Evolutionary conservation across 2,888 invertebrate genomes (phyloP), one percentile per base, ranked within the genome.

Genomic region (Habroteleia sp.): DNA sequence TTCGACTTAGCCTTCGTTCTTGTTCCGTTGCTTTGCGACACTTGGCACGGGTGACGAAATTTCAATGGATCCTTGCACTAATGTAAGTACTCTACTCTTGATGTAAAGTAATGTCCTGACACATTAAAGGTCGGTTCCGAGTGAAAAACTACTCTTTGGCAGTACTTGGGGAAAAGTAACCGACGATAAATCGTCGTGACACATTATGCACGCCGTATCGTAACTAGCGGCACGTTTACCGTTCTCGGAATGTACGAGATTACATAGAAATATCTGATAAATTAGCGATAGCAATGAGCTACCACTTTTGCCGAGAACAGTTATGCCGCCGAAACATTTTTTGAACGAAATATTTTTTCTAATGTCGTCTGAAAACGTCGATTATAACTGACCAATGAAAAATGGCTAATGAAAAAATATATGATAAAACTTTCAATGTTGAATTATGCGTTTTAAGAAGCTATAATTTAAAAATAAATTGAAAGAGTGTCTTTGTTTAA

Each of bases 91-190:
- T 76, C 58, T 44, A 25, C 72, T 72, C 72, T 73, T 76, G 72
- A 76, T 76, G 76, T 72, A 73, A 76, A 71, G 72, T 76, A 76
- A 76, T 76, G 76, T 72, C 68, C 72, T 73, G 76, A 73, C 76
- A 73, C 76, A 76, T 76, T 72, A 76, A 76, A 76, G 76, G 76
- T 76, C 73, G 73, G 54, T 56, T 7, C 44, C 73, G 54, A 56
- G 69, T 76, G 76, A 74, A 74, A 76, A 74, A 76, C 69, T 69
- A 69, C 65, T 69, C 73, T 65, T 73, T 76, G 69, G 73, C 73
- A 74, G 76, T 65, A 66, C 76, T 76, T 69, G 69, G 48, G 60
- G 68, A 73, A 76, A 72, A 66, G 76, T 72, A 76, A 76, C 76
- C 72, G 76, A 66, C 76, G 52, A 76, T 76, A 72, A 76, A 76